Evolutionary conservation across 2,797 vertebrate genomes (phyloP), one percentile per base, ranked within the genome.

Genomic region (Antennarius maculatus): DNA sequence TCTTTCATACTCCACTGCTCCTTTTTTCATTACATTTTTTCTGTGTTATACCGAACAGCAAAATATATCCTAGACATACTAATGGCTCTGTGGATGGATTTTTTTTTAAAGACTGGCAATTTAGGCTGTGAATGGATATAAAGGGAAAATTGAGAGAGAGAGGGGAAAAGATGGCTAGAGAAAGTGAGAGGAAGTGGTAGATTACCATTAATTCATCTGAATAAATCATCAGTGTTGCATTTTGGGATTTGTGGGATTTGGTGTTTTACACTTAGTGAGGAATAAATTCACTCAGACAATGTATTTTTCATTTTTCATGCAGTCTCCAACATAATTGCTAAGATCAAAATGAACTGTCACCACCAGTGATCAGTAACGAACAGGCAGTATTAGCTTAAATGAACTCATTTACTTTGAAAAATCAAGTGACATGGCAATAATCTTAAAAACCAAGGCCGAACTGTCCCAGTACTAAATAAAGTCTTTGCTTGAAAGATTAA

Each of bases 1-100:
- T 73, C 57, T 49, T 50, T 73, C 68, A 73, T 71, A 64, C 55
- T 61, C 61, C 52, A 45, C 51, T 77, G 52, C 74, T 80, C 54
- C 59, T 69, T 54, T 77, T 16, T 66, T 41, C 64, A 79, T 71
- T 64, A 63, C 64, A 66, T 69, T 70, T 75, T 66, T 47, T 74
- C 51, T 72, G 46, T 69, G 65, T 61, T 69, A 45, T 74, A 37
- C 56, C 3, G 3, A 66, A 73, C 61, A 78, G 65, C 69, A 65
- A 23, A 74, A 70, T 71, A 54, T 51, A 55, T 71, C 61, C 52
- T 5, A 51, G 65, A 61, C 46, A 61, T 61, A 72, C 60, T 80
- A 71, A 81, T 70, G 59, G 54, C 58, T 69, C 60, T 61, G 41
- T 69, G 54, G 15, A 66, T 37, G 12, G 39, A 43, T 12, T 57